Evolutionary conservation across 1,140 invertebrate species (phyloP), one percentile per base, ranked within the genome.

Genomic region (Drosophila bifasciata): DNA sequence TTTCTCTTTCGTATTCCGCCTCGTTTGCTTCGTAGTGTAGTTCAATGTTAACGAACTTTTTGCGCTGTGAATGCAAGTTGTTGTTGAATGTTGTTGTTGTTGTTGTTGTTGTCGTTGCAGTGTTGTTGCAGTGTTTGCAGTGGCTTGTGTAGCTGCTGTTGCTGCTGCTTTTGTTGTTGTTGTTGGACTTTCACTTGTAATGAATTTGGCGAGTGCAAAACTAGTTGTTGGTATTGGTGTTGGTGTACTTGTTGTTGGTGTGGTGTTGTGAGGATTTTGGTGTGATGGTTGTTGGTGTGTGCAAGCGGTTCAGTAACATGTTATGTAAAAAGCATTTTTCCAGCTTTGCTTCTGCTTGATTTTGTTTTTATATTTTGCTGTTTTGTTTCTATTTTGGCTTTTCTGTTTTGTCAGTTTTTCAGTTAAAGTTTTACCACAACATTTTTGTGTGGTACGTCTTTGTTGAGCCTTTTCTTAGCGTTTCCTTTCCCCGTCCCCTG

Each of bases 11-110:
- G 70, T 69, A 67, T 76, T 76, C 64, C 57, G 64, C 71, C 72
- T 63, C 56, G 66, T 53, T 70, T 61, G 76, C 55, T 86, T 81
- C 83, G 85, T 90, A 90, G 89, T 91, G 85, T 90, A 91, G 89
- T 91, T 91, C 89, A 91, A 91, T 90, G 89, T 91, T 90, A 91
- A 91, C 89, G 89, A 91, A 91, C 89, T 91, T 86, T 85, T 86
- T 86, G 72, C 77, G 63, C 63, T 39, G 57, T 45, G 67, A 71
- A 62, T 70, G 70, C 51, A 51, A 61, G 39, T 58, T 56, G 71
- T 59, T 56, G 32, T 36, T 36, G 32, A 36, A 36, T 62, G 50
- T 71, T 78, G 69, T 46, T 67, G 48, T 21, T 67, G 21, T 11
- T 48, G 66, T 8, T 51, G 45, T n/a, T 74, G 63, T 32, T 49